Base-by-base conservation (phyloP, 2,888 invertebrate species). In the Dolichopus griseipennis region DNA sequence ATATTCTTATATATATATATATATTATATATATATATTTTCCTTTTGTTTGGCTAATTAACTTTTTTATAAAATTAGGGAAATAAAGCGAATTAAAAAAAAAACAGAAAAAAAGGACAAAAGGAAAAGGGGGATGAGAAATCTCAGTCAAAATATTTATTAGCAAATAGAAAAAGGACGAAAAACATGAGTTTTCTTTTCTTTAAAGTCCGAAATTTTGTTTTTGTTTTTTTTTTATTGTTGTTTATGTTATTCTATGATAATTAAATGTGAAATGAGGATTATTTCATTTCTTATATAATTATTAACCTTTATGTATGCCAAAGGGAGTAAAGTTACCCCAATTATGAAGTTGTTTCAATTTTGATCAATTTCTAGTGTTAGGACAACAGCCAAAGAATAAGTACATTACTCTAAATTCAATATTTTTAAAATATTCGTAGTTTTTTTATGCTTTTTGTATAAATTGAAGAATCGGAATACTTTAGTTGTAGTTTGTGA, bases 11-110 rank as follows among this genome's bases (percentile, higher is more conserved):
- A n/a, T n/a, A n/a, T n/a, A n/a, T n/a, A n/a, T n/a, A n/a, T n/a
- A n/a, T n/a, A n/a, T n/a, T 37, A 37, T 37, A 10, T 52, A 52
- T 18, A 9, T 37, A 37, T 52, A 52, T 52, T 52, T 52, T 52
- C 18, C 52, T 18, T 52, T 52, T n/a, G 52, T 52, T 52, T 52
- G 52, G 52, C 52, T 52, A 52, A 52, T 52, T 52, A 52, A 52
- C 52, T 52, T 52, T 52, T 52, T 52, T 52, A 52, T 18, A 52
- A 52, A 52, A 52, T 52, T 52, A 52, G 52, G 52, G 52, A 52
- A 52, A 52, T 52, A 52, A 52, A 15, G 52, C 52, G 52, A 52
- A 52, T 52, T 52, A 52, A 52, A 52, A 52, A 12, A 12, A 52
- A 52, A 52, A 52, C 2, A 52, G 18, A 52, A 52, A 52, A 52